These are phyloP conservation scores for Umimayanthus chanpuru DNA, from an alignment of 92 coral and sea anemone genomes.

Conservation along the genomic window DNA sequence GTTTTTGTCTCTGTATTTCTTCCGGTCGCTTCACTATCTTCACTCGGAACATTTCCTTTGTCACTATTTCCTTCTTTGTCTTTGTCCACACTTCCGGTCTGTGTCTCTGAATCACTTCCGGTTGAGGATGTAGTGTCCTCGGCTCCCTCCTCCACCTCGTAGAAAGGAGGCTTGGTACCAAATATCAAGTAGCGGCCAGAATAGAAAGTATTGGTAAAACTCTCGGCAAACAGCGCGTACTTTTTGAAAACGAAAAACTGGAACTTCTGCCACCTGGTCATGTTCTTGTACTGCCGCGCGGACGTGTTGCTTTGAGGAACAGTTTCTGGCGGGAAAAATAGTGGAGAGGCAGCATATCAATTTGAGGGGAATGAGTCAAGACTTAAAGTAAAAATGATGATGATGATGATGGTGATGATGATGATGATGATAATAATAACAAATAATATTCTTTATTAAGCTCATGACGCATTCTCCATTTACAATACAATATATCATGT, in stretches of 20 bases:
- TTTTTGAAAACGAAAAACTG: slow-evolving; percentile 55
- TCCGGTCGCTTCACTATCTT: not conserved
- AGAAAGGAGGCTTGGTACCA: slow-evolving; percentile 57
- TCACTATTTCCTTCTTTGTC: not conserved
- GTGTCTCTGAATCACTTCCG: slow-evolving; percentile 35
- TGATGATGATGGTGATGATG: too few species aligned
- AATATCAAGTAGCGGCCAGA: slow-evolving; percentile 72
- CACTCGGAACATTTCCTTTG: not conserved
- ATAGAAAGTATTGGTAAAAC: slow-evolving; percentile 71
- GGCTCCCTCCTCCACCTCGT: slow-evolving; percentile 43
- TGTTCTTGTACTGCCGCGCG: slow-evolving; percentile 49
- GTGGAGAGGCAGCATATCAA: too few species aligned
- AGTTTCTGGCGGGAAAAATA: slow-evolving; percentile 52
- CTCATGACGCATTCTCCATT: too few species aligned
- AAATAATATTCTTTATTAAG: too few species aligned
- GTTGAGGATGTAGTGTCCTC: slow-evolving; percentile 9
- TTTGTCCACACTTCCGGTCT: slow-evolving; percentile 14
- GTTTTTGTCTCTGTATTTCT: not conserved
- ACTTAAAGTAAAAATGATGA: too few species aligned
- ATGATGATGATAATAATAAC: too few species aligned
- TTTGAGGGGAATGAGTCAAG: too few species aligned
- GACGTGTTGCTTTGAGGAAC: slow-evolving; percentile 49
- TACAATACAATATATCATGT: too few species aligned
- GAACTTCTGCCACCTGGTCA: slow-evolving; percentile 59
- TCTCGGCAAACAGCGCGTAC: slow-evolving; percentile 59